These are phyloP conservation scores for Amaurobius ferox DNA, from an alignment of 2,888 invertebrate genomes.

Conservation along the genomic window DNA sequence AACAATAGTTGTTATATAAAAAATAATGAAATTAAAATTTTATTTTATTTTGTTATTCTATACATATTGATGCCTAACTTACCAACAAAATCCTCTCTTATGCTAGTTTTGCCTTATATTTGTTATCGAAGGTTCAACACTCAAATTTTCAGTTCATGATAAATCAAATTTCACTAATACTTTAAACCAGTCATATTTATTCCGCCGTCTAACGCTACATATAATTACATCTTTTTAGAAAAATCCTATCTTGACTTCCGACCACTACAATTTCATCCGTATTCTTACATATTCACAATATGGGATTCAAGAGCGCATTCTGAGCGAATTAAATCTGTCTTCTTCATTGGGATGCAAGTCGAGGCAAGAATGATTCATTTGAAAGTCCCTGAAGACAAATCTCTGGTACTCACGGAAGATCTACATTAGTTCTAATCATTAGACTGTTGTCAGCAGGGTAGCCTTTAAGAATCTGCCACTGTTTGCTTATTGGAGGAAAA, in stretches of 20 bases:
- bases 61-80: too few relatives aligned
- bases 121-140: too few relatives aligned
- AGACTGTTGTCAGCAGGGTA: neutral
- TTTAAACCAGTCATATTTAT: too few relatives aligned
- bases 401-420: constrained; percentile 5
- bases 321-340: neutral
- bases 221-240: neutral
- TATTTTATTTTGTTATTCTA: too few relatives aligned
- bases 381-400: neutral
- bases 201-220: neutral
- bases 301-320: neutral
- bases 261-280: neutral
- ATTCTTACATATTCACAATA: neutral
- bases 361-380: constrained; percentile 12
- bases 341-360: neutral
- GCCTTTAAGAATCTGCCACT: neutral
- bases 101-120: too few relatives aligned
- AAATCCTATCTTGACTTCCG: neutral
- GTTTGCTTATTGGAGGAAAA: neutral
- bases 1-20: too few relatives aligned
- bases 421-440: constrained; percentile 12
- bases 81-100: too few relatives aligned
- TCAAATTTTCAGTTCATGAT: too few relatives aligned
- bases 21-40: too few relatives aligned
- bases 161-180: too few relatives aligned